Evolutionary conservation across 2,888 invertebrate genomes (phyloP).

Genomic region (Agonopterix subpropinquella): DNA sequence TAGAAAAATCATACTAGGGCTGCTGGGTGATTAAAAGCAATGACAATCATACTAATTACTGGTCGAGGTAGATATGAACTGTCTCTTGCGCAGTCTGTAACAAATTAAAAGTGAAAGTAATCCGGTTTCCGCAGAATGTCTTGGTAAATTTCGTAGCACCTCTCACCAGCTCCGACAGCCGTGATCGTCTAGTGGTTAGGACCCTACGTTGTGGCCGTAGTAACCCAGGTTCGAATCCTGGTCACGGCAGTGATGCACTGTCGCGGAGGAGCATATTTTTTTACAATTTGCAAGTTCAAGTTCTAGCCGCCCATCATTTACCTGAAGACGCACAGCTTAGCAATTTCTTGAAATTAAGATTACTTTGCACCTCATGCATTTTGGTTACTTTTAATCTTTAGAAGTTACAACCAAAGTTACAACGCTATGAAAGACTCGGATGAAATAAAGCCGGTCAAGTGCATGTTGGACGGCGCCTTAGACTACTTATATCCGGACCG

Average conservation of each 20-base stretch:
- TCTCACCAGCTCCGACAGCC: conserved; percentile 60
- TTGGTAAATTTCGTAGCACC: conserved; percentile 6
- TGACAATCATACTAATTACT: background rate
- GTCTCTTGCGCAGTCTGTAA: conserved; percentile 2
- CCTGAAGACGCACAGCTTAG: too few species aligned
- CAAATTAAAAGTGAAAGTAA: conserved; percentile 10
- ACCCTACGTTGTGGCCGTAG: conserved; percentile 81
- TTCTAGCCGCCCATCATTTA: too few species aligned
- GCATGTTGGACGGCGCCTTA: too few species aligned
- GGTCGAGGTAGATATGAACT: background rate
- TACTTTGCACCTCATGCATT: too few species aligned
- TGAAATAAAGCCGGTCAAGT: too few species aligned
- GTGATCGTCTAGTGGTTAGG: conserved; percentile 85
- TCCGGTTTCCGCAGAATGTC: conserved; percentile 5
- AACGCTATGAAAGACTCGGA: too few species aligned
- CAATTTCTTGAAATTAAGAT: too few species aligned
- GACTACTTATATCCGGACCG: too few species aligned
- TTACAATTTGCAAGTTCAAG: background rate
- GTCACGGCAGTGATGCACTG: conserved; percentile 13
- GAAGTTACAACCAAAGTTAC: too few species aligned
- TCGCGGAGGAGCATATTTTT: conserved; percentile 17
- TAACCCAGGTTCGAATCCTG: conserved; percentile 79
- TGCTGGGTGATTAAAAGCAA: too few species aligned
- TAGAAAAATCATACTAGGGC: too few species aligned
- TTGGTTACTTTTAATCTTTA: too few species aligned